These are phyloP conservation scores for Sphaerophoria taeniata DNA, from an alignment of 2,888 invertebrate genomes.

Conservation along the genomic window DNA sequence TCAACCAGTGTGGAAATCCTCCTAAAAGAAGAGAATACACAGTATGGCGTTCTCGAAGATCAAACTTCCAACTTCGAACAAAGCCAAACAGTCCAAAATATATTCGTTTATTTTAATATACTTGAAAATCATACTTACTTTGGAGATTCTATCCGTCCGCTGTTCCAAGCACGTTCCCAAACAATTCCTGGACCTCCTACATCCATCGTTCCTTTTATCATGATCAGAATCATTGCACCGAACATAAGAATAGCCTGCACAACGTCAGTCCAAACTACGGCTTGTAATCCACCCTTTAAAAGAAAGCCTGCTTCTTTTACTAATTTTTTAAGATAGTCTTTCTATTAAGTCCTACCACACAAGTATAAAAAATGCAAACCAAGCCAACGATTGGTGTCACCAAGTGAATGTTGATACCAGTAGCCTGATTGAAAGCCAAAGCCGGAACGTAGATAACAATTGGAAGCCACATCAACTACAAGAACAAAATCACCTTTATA, in stretches of 20 bases:
- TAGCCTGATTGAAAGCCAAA: constrained; percentile 90
- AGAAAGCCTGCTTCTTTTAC: background rate
- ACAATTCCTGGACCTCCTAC: constrained; percentile 87
- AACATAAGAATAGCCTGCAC: constrained; percentile 88
- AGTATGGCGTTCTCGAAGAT: constrained; percentile 89
- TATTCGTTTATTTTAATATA: background rate
- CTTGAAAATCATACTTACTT: constrained; percentile 82
- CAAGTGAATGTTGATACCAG: constrained; percentile 89
- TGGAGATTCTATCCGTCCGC: constrained; percentile 86
- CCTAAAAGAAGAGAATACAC: constrained; percentile 89
- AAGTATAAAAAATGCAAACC: constrained; percentile 92
- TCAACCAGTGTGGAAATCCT: constrained; percentile 88
- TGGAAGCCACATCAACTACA: constrained; percentile 88
- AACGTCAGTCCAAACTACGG: constrained; percentile 89
- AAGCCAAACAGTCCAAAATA: background rate
- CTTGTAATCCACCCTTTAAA: constrained; percentile 86
- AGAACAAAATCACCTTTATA: constrained; percentile 52
- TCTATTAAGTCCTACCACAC: constrained; percentile 84
- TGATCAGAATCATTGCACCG: constrained; percentile 87
- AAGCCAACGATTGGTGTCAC: constrained; percentile 89
- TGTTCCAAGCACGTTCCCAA: constrained; percentile 84
- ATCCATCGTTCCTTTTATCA: constrained; percentile 86
- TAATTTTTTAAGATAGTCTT: background rate
- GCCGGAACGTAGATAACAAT: constrained; percentile 90
- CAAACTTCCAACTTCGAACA: constrained; percentile 85